Percentiles rank a stretch among this genome's conserved stretches.
phyloP scores from a whole-genome alignment of 2,888 invertebrate genomes.

The Cerceris rybyensis region DNA sequence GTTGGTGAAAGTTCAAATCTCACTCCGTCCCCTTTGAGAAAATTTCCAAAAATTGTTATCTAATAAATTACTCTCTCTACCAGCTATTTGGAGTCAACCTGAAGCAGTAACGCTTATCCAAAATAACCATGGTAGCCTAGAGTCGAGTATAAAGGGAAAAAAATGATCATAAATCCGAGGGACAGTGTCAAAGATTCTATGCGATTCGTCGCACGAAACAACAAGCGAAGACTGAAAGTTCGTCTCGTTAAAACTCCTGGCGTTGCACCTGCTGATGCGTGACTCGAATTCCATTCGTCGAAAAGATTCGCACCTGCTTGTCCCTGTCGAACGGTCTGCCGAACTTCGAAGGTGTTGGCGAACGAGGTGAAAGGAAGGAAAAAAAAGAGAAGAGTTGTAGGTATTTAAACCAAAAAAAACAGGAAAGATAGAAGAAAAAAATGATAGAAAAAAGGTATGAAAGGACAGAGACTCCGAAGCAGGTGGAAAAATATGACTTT shows the following conservation, averaged over 20 bases:
- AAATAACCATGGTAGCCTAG: too few relatives aligned
- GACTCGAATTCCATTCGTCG: conserved; percentile 46
- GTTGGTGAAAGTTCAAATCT: too few relatives aligned
- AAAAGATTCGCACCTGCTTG: conserved; percentile 56
- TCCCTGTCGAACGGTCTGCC: neutral
- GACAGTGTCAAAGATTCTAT: neutral
- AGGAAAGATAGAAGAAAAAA: neutral
- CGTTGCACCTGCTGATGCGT: conserved; percentile 51
- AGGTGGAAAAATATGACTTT: conserved; percentile 1
- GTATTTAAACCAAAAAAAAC: too few relatives aligned
- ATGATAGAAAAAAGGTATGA: neutral
- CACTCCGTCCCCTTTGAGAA: too few relatives aligned
- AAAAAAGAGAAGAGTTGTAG: neutral
- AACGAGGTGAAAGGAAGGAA: neutral
- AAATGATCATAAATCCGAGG: too few relatives aligned
- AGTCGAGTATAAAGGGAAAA: too few relatives aligned
- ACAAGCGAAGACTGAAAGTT: conserved; percentile 4
- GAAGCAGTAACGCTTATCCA: too few relatives aligned
- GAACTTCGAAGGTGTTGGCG: conserved; percentile 1
- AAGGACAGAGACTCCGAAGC: neutral
- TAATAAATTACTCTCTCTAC: too few relatives aligned
- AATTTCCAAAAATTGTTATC: too few relatives aligned
- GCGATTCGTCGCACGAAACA: neutral
- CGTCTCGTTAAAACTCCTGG: conserved; percentile 30
- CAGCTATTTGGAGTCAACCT: too few relatives aligned